Evolutionary conservation across 2,797 vertebrate species (phyloP), one percentile per base, ranked within the genome.

Genomic region (Geotrypetes seraphini): DNA sequence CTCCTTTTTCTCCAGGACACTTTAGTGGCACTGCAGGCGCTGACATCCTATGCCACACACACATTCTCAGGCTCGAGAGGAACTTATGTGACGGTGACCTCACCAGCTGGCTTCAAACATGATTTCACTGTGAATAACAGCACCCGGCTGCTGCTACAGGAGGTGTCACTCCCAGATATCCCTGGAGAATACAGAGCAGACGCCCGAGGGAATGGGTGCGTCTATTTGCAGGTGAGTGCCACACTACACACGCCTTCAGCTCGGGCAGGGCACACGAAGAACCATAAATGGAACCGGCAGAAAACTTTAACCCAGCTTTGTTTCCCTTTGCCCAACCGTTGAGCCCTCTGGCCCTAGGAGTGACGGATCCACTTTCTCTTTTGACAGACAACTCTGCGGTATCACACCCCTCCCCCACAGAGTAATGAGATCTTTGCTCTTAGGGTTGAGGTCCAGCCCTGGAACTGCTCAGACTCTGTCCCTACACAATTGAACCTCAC

Each of bases 1-100:
- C n/a, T n/a, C n/a, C n/a, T n/a, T n/a, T n/a, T 14, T 20, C 57
- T 47, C 53, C 40, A 82, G 78, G 79, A 79, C 57, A 81, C 79
- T 1, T 57, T 73, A 23, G 70, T 78, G 0, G 74, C 69, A 27
- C 57, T 82, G 33, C 63, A 81, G 7, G 71, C 71, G 23, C 19
- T 81, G 33, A 52, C 73, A 35, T 69, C 34, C 21, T 82, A 72
- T 1, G 72, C 63, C 28, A 38, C 44, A 0, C 39, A 54, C 28
- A 81, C 71, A 0, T 61, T 72, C 40, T 60, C 35, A 33, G 46
- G 13, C 0, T 27, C 44, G 14, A 56, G 29, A 3, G 36, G 18
- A 12, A 26, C 50, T 19, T 45, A 71, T 15, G 69, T 82, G 44
- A 60, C 23, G 8, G 35, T 79, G 38, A 35, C 16, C 7, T 60